Conservation (phyloP, 2,797 vertebrate genomes). For the Thunnus albacares region DNA sequence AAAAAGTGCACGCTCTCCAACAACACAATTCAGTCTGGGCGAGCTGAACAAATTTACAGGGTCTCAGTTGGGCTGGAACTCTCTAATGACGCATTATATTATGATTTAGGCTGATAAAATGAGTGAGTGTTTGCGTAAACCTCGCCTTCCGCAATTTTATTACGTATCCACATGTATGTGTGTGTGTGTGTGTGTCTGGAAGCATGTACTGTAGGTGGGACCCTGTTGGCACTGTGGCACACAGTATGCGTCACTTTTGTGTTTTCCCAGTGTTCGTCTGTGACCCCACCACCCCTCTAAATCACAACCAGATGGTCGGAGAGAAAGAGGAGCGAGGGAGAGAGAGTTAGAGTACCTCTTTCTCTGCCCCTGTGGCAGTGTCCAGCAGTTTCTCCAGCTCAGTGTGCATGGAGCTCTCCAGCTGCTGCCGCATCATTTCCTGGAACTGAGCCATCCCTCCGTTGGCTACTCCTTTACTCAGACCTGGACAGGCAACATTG, state of each 20-base stretch:
- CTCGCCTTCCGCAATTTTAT: not conserved
- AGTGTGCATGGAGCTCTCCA: conserved; percentile 94
- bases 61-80: not conserved
- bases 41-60: not conserved
- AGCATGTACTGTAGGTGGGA: conserved; percentile 24
- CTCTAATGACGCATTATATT: not conserved
- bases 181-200: conserved; percentile 5
- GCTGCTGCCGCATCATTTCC: conserved; percentile 96
- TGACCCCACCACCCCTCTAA: conserved; percentile 57
- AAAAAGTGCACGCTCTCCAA: not conserved
- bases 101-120: not conserved
- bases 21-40: not conserved
- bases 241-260: conserved; percentile 70
- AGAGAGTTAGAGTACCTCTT: conserved; percentile 84
- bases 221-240: conserved; percentile 47
- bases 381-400: conserved; percentile 94
- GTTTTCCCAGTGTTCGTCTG: conserved; percentile 55
- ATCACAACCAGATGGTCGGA: conserved; percentile 73
- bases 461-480: conserved; percentile 88
- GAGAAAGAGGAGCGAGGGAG: conserved; percentile 1
- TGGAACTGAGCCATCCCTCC: conserved; percentile 93
- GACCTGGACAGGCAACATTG: conserved; percentile 81
- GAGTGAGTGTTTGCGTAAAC: not conserved
- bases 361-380: conserved; percentile 86
- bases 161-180: conserved; percentile 1